Evolutionary conservation across 2,888 invertebrate genomes (phyloP), one percentile per base, ranked within the genome.

Genomic region (Meloe dianella): DNA sequence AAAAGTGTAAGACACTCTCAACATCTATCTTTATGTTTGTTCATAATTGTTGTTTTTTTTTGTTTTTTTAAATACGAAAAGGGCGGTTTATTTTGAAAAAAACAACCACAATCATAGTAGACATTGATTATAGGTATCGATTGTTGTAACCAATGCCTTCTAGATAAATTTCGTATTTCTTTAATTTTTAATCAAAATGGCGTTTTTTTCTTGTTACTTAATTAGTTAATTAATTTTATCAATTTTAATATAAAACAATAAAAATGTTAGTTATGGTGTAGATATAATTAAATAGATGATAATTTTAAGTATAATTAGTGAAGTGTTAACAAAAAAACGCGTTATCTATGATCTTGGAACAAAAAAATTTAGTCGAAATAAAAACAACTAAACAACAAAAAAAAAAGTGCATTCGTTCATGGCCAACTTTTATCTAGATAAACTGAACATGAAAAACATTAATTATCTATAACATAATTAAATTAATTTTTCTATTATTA

Each of bases 1-100:
- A 38, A 62, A 77, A 73, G 74, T 77, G 74, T 74, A 74, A 75
- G 76, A 74, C 75, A 38, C 75, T 74, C 75, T 75, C 75, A n/a
- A n/a, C n/a, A n/a, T n/a, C n/a, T n/a, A n/a, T n/a, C n/a, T n/a
- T n/a, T n/a, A n/a, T n/a, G n/a, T n/a, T n/a, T n/a, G n/a, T n/a
- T n/a, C n/a, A n/a, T n/a, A n/a, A n/a, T n/a, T n/a, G n/a, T n/a
- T n/a, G n/a, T n/a, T n/a, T n/a, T n/a, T n/a, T n/a, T n/a, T n/a
- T n/a, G n/a, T n/a, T n/a, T n/a, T n/a, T n/a, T n/a, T n/a, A n/a
- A n/a, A n/a, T n/a, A n/a, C n/a, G n/a, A n/a, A n/a, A n/a, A n/a
- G n/a, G 38, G 38, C 14, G 38, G 14, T 12, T 38, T n/a, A n/a
- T 10, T 12, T 6, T 12, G 3, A 47, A 41, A 41, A 17, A 41